A percentile compares a stretch with the other conserved stretches of the same genome.
phyloP scores from a whole-genome alignment of 2,797 vertebrate genomes.

The Gila robusta region DNA sequence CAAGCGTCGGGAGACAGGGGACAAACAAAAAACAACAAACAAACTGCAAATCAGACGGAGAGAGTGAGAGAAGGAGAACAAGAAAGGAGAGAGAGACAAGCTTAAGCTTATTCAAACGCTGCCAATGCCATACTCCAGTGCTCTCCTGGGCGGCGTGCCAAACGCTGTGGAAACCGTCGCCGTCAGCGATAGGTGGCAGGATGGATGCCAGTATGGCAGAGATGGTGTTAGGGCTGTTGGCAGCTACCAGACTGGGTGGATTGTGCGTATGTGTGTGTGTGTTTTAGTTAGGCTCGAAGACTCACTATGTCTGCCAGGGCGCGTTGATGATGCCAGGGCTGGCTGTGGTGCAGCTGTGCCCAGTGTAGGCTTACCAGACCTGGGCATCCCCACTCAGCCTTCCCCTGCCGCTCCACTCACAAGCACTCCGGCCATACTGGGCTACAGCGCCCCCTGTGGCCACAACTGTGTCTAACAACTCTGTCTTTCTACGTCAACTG shows the following conservation, averaged over 20 bases:
- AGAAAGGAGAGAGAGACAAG: slow-evolving; percentile 18
- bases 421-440: slow-evolving; percentile 3
- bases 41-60: slow-evolving; percentile 29
- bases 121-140: slow-evolving; percentile 67
- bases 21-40: slow-evolving; percentile 43
- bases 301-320: slow-evolving; percentile 45
- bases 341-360: slow-evolving; percentile 61
- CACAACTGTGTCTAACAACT: background rate
- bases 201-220: slow-evolving; percentile 72
- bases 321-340: slow-evolving; percentile 53
- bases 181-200: slow-evolving; percentile 72
- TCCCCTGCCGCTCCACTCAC: background rate
- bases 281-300: slow-evolving; percentile 51
- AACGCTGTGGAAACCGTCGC: slow-evolving; percentile 70
- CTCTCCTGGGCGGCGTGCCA: slow-evolving; percentile 69
- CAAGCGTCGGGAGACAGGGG: slow-evolving; percentile 38
- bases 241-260: slow-evolving; percentile 44
- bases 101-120: slow-evolving; percentile 31
- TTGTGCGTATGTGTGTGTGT: slow-evolving; percentile 45
- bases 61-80: slow-evolving; percentile 23
- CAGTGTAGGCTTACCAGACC: slow-evolving; percentile 48
- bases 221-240: slow-evolving; percentile 51
- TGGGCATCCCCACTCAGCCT: slow-evolving; percentile 54
- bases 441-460: slow-evolving; percentile 13
- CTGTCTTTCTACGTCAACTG: background rate